Percentiles rank a stretch among this genome's conserved stretches.
Conservation (phyloP, 2,888 invertebrate species). For the Cataglyphis cursor region DNA sequence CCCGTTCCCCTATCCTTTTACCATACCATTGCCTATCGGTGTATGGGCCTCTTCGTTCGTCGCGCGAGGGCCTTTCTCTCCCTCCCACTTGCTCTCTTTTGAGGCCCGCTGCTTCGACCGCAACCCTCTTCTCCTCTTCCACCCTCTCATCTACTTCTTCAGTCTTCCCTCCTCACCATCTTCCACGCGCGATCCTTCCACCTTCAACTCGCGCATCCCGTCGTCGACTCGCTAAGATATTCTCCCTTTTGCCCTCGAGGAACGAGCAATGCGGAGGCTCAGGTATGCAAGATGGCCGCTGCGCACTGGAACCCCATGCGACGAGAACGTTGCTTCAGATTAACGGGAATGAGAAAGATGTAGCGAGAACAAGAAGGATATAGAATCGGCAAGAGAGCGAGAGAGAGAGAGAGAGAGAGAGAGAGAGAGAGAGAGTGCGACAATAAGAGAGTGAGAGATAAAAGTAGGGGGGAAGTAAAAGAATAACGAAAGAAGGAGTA, state of each 20-base stretch:
- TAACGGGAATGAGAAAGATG: constrained; percentile 58
- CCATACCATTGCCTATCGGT: constrained; percentile 53
- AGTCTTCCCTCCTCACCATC: constrained; percentile 51
- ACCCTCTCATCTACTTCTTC: constrained; percentile 51
- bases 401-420: constrained; percentile 52
- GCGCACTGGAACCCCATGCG: constrained; percentile 69
- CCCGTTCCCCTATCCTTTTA: constrained; percentile 45
- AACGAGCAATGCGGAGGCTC: constrained; percentile 87
- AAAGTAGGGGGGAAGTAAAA: background rate
- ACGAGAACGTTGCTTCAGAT: constrained; percentile 66
- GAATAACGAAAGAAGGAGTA: constrained; percentile 32
- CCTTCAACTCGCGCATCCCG: constrained; percentile 79
- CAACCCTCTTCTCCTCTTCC: constrained; percentile 56
- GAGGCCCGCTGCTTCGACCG: constrained; percentile 47
- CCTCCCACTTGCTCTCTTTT: constrained; percentile 47
- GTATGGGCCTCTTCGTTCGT: constrained; percentile 32
- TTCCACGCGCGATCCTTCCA: constrained; percentile 72
- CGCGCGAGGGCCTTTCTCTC: constrained; percentile 40
- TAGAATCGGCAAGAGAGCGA: constrained; percentile 25
- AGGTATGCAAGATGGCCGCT: constrained; percentile 88
- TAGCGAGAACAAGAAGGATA: constrained; percentile 33
- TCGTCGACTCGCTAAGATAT: constrained; percentile 83
- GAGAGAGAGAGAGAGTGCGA: constrained; percentile 48
- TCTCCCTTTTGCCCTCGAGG: constrained; percentile 87
- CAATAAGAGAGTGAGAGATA: constrained; percentile 38